These are phyloP conservation scores for Buathra laborator DNA, from an alignment of 2,888 invertebrate genomes.

Conservation along the genomic window DNA sequence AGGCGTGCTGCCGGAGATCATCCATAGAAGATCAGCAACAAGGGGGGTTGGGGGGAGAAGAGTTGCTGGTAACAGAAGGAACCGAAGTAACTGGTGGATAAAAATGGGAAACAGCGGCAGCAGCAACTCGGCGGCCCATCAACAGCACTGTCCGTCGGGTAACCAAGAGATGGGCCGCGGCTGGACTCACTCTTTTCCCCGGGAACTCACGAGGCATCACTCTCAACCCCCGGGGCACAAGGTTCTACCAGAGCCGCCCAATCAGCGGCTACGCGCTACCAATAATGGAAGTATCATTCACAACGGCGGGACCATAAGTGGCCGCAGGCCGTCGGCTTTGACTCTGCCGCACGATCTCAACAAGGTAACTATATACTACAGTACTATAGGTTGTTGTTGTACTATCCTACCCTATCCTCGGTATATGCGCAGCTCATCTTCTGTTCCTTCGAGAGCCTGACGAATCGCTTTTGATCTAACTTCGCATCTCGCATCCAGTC, in stretches of 20 bases:
- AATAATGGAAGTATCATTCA: conserved; percentile 94
- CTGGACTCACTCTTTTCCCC: conserved; percentile 81
- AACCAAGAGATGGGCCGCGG: conserved; percentile 76
- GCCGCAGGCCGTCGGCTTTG: conserved; percentile 86
- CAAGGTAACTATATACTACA: conserved; percentile 75
- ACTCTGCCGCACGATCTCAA: conserved; percentile 81
- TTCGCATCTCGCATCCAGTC: conserved; percentile 51
- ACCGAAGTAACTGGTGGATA: conserved; percentile 39
- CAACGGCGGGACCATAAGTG: conserved; percentile 93
- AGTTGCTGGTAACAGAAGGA: conserved; percentile 46
- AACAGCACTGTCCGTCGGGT: conserved; percentile 72
- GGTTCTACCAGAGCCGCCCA: conserved; percentile 90
- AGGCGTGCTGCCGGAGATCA: conserved; percentile 63
- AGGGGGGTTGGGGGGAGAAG: conserved; percentile 13
- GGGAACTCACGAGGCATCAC: conserved; percentile 77
- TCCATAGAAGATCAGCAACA: conserved; percentile 62
- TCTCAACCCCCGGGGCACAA: conserved; percentile 83
- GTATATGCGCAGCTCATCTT: conserved; percentile 32
- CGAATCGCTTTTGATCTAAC: conserved; percentile 54
- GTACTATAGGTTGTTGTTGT: conserved; percentile 17
- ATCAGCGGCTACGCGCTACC: conserved; percentile 91
- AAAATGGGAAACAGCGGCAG: conserved; percentile 81
- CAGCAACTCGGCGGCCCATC: conserved; percentile 73
- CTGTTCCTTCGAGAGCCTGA: conserved; percentile 43
- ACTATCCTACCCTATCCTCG: conserved; percentile 10